Conservation (phyloP, 2,797 vertebrate genomes). For the Sylvia borin region DNA sequence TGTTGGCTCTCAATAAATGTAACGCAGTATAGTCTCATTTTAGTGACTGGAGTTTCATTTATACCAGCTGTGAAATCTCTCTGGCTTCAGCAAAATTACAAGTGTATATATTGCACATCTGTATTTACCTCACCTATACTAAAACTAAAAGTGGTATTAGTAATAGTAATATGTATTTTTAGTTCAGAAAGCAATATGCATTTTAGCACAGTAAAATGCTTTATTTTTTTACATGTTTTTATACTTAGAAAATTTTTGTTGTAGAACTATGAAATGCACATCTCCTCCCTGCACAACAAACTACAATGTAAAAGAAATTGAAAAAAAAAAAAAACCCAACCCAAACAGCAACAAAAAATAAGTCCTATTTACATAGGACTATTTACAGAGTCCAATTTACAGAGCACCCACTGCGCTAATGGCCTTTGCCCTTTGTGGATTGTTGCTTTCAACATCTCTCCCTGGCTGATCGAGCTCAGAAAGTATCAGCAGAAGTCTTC, state of each 20-base stretch:
- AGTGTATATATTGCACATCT: neutral
- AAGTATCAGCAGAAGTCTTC: neutral
- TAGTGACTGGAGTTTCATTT: neutral
- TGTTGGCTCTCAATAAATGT: neutral
- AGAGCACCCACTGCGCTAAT: neutral
- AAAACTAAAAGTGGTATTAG: neutral
- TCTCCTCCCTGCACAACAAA: neutral
- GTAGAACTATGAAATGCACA: neutral
- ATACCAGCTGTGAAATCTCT: neutral
- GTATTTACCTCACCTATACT: neutral
- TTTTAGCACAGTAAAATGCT: neutral
- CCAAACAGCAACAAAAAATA: neutral
- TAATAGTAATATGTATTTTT: neutral
- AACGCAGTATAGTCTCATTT: neutral
- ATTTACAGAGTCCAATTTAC: neutral
- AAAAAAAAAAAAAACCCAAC: neutral
- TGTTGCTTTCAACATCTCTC: neutral
- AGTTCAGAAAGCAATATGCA: neutral
- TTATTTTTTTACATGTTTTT: neutral
- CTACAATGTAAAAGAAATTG: neutral
- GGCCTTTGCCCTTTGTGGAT: neutral
- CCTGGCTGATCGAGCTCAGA: neutral
- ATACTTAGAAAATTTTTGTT: neutral
- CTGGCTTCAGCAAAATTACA: neutral
- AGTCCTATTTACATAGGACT: neutral